Evolutionary conservation across 2,888 invertebrate genomes (phyloP), one percentile per base, ranked within the genome.

Genomic region (Eristalis arbustorum): DNA sequence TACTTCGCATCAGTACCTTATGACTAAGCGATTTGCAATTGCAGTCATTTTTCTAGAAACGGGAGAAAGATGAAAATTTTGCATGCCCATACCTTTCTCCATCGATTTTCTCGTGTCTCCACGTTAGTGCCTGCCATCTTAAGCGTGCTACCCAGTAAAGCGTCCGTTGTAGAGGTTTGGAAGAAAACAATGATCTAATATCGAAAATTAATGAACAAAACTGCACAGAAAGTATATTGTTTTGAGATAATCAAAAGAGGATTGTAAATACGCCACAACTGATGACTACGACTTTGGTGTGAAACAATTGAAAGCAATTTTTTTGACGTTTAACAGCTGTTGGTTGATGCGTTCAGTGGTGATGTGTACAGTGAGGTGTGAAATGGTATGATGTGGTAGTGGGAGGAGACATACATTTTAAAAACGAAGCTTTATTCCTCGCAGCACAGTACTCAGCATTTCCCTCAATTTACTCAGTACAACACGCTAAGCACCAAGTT

Each of bases 21-120:
- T 77, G 74, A 73, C 68, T 71, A 62, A 77, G 62, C 22, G 13
- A 5, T 11, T n/a, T 4, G n/a, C 23, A 67, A 18, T 56, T 84
- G 57, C 40, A 77, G 31, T 66, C 8, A 42, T 66, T 37, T 56
- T 23, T 57, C 49, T 49, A 18, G 1, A 37, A 42, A 28, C 13
- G 1, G 28, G 18, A 18, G n/a, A 40, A 78, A 69, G 23, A 71
- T 34, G 23, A 31, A 59, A 67, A 31, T 25, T n/a, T n/a, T n/a
- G 22, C 1, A 42, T 23, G 14, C 31, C 18, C 78, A 57, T 88
- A 90, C 90, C 88, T 89, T 89, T 73, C 88, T 88, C 90, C 90
- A 90, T 82, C 89, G 85, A 80, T 89, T 89, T 79, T 89, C 89
- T 64, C 88, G 69, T 23, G 89, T 79, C 42, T 88, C 88, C 63